phyloP scores from a whole-genome alignment of 1,140 invertebrate species.

The Pollicipes pollicipes region DNA sequence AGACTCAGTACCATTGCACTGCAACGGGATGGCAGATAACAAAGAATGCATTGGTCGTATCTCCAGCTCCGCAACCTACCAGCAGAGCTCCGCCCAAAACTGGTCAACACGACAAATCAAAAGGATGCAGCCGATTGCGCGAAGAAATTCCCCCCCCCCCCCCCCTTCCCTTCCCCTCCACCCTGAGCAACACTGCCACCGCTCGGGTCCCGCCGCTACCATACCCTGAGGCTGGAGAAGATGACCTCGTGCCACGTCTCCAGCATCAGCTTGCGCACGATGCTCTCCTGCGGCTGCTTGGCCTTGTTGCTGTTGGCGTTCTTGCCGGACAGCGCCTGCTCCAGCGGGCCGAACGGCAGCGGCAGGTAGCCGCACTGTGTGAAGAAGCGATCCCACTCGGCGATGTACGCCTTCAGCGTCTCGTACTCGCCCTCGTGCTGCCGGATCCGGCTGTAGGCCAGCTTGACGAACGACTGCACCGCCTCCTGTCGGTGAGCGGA shows the following conservation, averaged over 20 bases:
- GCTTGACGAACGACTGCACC: slow-evolving; percentile 84
- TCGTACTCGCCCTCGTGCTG: slow-evolving; percentile 61
- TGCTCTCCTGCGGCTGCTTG: slow-evolving; percentile 28
- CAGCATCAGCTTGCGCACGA: slow-evolving; percentile 61
- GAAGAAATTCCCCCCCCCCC: no score
- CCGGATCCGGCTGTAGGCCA: slow-evolving; percentile 47
- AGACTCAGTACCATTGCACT: no score
- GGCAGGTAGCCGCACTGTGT: slow-evolving; percentile 92
- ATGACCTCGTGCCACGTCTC: slow-evolving; percentile 97
- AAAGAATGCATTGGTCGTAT: no score
- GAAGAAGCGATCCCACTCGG: slow-evolving; percentile 94
- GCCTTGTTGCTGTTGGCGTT: slow-evolving; percentile 11
- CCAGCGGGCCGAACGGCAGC: slow-evolving; percentile 83
- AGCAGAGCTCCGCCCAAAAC: no score
- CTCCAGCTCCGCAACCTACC: no score
- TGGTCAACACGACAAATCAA: no score
- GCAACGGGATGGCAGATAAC: no score
- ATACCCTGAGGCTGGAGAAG: slow-evolving; percentile 76
- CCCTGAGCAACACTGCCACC: no score
- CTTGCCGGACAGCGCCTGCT: slow-evolving; percentile 52
- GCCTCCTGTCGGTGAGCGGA: slow-evolving; percentile 35
- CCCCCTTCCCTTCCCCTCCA: no score
- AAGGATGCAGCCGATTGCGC: no score
- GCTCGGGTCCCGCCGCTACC: no score
- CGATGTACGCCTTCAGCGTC: slow-evolving; percentile 84